Evolutionary conservation across 2,113 vertebrate species (phyloP), one percentile per base, ranked within the genome.

Genomic region (Caracal caracal): DNA sequence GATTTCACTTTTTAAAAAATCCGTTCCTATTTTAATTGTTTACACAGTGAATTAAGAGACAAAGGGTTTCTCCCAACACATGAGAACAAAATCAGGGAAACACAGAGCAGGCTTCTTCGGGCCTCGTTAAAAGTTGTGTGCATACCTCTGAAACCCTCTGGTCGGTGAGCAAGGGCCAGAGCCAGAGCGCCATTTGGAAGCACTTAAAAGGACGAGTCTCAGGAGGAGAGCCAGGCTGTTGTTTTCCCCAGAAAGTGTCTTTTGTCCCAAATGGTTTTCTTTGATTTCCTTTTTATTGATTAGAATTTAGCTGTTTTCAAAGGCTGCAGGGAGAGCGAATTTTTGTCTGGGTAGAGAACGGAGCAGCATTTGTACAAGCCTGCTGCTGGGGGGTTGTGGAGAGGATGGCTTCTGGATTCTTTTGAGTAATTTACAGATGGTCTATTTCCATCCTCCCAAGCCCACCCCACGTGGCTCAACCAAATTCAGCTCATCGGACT

Each of bases 221-320:
- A 1, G 49, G 40, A 88, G 78, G 76, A 73, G 76, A 49, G 47
- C 47, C 12, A 0, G 40, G 59, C 80, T 76, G 47, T 63, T 88
- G 82, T 61, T 88, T 90, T 89, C 65, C 76, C 88, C 78, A 66
- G 93, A 88, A 95, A 91, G 73, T 73, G 90, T 71, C 78, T 92
- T 96, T 92, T 95, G 51, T 96, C 66, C 81, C 66, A 70, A 8
- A 91, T 96, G 80, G 35, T 53, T 94, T 94, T 91, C 96, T 97
- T 88, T 95, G 51, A 93, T 94, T 97, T 94, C 24, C 47, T 88
- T 96, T 94, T 94, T 93, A 96, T 93, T 83, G 97, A 96, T 88
- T 76, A 43, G 87, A 84, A 59, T 81, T 66, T 81, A 88, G 59
- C 61, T 43, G 37, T n/a, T 87, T 84, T 96, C 85, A 92, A 35